phyloP scores from a whole-genome alignment of 2,888 invertebrate genomes.

The Eristalis arbustorum region DNA sequence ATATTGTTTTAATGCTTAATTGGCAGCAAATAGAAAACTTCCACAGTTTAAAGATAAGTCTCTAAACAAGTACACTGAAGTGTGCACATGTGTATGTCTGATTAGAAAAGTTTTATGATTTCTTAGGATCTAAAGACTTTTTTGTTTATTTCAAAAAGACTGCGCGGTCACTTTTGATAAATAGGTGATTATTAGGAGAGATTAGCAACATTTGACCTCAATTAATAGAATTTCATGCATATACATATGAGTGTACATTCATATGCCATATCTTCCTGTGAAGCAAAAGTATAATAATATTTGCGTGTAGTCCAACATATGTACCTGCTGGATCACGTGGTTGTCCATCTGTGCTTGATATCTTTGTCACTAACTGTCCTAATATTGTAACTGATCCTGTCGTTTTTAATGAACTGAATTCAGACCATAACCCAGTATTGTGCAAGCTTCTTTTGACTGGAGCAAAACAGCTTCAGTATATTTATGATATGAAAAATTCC shows the following conservation, averaged over 20 bases:
- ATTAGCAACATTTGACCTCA: background rate
- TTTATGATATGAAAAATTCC: too few relatives aligned
- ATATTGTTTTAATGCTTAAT: too few relatives aligned
- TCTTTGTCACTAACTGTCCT: too few relatives aligned
- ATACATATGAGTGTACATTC: background rate
- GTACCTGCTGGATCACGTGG: too few relatives aligned
- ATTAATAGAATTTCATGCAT: background rate
- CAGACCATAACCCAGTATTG: too few relatives aligned
- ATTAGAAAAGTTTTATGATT: constrained; percentile 14
- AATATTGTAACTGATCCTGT: too few relatives aligned
- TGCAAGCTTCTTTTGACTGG: too few relatives aligned
- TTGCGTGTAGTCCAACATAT: too few relatives aligned
- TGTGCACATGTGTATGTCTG: background rate
- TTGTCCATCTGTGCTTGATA: too few relatives aligned
- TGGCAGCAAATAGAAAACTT: background rate
- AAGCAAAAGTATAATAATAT: too few relatives aligned
- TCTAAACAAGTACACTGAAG: constrained; percentile 5
- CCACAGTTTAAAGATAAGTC: background rate
- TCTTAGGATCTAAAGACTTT: background rate
- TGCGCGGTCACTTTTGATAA: background rate
- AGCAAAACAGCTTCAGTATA: too few relatives aligned
- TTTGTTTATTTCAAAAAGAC: background rate
- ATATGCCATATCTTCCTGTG: background rate
- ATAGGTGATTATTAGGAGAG: background rate
- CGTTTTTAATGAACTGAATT: too few relatives aligned